A percentile compares a stretch with the other conserved stretches of the same genome.
Conservation (phyloP, 2,113 vertebrate species). For the Saguinus imperator region DNA sequence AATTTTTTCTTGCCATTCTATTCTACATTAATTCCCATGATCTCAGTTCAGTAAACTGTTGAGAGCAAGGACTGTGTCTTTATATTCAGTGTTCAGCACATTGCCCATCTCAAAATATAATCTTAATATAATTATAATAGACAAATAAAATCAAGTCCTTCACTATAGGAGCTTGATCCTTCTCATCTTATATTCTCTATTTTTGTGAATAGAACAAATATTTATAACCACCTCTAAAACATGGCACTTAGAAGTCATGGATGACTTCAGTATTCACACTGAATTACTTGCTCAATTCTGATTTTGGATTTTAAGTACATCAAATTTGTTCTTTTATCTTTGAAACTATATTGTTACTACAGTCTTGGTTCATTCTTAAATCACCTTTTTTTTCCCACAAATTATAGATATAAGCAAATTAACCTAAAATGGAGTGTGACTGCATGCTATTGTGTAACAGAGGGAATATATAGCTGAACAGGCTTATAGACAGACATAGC, state of each 20-base stretch:
- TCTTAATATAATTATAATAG: not conserved
- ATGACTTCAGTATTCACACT: not conserved
- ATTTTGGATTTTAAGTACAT: not conserved
- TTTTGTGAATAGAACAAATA: not conserved
- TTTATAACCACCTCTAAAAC: not conserved
- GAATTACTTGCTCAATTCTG: not conserved
- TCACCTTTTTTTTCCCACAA: not conserved
- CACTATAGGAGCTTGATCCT: not conserved
- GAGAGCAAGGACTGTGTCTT: not conserved
- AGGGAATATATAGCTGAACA: not conserved
- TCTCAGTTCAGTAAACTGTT: not conserved
- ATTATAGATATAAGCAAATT: not conserved
- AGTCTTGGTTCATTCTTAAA: not conserved
- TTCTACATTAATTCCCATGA: not conserved
- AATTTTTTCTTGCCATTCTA: not conserved
- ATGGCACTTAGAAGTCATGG: not conserved
- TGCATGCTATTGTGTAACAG: not conserved
- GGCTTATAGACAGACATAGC: not conserved
- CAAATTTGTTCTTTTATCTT: slow-evolving; percentile 8
- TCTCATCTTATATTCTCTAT: not conserved
- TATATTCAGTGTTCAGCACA: not conserved
- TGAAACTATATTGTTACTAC: not conserved
- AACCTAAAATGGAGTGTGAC: not conserved
- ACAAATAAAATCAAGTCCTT: not conserved
- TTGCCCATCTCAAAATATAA: not conserved